phyloP scores from a whole-genome alignment of 2,113 vertebrate species.

The Cyrtonyx montezumae region DNA sequence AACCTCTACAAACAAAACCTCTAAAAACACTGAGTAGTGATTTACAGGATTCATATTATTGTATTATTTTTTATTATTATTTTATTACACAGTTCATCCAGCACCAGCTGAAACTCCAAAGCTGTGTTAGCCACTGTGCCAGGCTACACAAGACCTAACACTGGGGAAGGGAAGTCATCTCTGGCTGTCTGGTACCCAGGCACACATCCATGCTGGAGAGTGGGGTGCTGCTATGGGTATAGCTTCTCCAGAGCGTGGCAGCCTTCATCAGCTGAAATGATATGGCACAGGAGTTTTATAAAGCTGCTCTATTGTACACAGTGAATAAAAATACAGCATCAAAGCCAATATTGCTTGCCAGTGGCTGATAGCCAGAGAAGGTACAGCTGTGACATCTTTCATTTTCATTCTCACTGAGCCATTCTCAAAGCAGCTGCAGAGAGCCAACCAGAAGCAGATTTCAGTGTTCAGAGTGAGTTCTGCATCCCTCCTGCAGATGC shows the following conservation, averaged over 20 bases:
- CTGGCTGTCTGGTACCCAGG: background rate
- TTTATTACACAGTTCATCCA: background rate
- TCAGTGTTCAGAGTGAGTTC: background rate
- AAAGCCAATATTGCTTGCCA: background rate
- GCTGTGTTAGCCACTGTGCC: background rate
- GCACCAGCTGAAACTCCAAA: background rate
- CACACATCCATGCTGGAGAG: background rate
- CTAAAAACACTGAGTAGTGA: background rate
- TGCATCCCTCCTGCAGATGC: background rate
- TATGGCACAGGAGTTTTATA: background rate
- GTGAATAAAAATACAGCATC: background rate
- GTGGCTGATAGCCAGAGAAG: background rate
- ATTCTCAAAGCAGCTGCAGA: background rate
- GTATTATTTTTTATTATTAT: constrained; percentile 9
- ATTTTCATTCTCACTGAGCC: background rate
- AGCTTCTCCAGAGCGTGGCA: background rate
- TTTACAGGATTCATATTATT: constrained; percentile 24
- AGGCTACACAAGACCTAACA: background rate
- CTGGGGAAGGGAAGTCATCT: background rate
- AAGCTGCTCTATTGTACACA: background rate
- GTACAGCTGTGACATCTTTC: background rate
- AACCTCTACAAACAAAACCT: too few relatives aligned
- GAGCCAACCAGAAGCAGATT: background rate
- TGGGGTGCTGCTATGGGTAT: background rate
- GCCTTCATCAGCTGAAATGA: background rate